A percentile compares a stretch with the other conserved stretches of the same genome.
phyloP scores from a whole-genome alignment of 2,888 invertebrate species.

The Cetonia aurata region DNA sequence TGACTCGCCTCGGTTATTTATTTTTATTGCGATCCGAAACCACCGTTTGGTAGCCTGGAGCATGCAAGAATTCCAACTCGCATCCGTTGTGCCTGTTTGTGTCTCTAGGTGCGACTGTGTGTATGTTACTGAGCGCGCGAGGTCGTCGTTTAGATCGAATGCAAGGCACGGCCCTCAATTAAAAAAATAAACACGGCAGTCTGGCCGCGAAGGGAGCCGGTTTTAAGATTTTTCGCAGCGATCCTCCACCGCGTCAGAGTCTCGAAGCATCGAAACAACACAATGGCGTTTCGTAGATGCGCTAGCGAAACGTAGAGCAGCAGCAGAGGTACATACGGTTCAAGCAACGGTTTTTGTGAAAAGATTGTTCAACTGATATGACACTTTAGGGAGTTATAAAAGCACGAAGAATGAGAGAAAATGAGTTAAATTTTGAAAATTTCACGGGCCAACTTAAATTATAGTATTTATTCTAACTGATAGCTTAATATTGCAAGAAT shows the following conservation, averaged over 20 bases:
- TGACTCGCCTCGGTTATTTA: no score
- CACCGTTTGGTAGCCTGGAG: background rate
- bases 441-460: no score
- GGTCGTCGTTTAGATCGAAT: slow-evolving; percentile 26
- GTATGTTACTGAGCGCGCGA: background rate
- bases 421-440: no score
- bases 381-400: no score
- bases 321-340: no score
- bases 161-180: slow-evolving; percentile 27
- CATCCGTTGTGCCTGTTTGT: background rate
- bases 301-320: no score
- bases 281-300: background rate
- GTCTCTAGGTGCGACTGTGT: slow-evolving; percentile 1
- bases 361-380: background rate
- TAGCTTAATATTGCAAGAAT: no score
- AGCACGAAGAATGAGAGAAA: no score
- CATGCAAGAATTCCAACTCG: slow-evolving; percentile 9
- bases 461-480: no score
- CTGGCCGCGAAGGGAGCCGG: slow-evolving; percentile 25
- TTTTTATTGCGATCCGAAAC: no score
- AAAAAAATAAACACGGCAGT: slow-evolving; percentile 38
- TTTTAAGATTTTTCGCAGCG: slow-evolving; percentile 39
- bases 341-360: background rate
- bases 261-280: no score
- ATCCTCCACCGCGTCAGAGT: background rate